phyloP scores from a whole-genome alignment of 2,888 invertebrate genomes.

The Entomobrya multifasciata region DNA sequence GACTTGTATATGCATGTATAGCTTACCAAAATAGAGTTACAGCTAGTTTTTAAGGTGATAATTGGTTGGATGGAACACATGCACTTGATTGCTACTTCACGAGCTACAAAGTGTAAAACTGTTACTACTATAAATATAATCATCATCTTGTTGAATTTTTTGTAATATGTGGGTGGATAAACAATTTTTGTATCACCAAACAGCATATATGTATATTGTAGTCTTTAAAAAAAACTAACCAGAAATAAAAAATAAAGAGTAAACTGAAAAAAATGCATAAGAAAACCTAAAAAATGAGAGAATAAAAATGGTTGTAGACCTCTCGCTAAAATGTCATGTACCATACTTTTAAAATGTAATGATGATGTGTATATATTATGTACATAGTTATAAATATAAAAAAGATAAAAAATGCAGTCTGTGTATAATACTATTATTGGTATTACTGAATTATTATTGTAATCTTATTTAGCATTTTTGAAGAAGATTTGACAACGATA shows the following conservation, averaged over 20 bases:
- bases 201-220: slow-evolving; percentile 14
- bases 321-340: slow-evolving; percentile 32
- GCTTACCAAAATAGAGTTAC: neutral
- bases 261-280: slow-evolving; percentile 8
- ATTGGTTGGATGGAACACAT: slow-evolving; percentile 45
- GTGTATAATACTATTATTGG: slow-evolving; percentile 46
- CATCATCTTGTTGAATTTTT: neutral
- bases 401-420: slow-evolving; percentile 63
- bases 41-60: neutral
- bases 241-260: slow-evolving; percentile 7
- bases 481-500: slow-evolving; percentile 61
- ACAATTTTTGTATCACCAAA: slow-evolving; percentile 21
- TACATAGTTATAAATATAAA: slow-evolving; percentile 32
- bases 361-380: slow-evolving; percentile 10
- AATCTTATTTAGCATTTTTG: slow-evolving; percentile 61
- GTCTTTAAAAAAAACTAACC: slow-evolving; percentile 18
- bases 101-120: slow-evolving; percentile 13
- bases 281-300: neutral
- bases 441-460: slow-evolving; percentile 47
- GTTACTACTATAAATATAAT: neutral
- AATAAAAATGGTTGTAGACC: slow-evolving; percentile 1
- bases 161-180: neutral
- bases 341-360: slow-evolving; percentile 35
- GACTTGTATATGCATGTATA: slow-evolving; percentile 17
- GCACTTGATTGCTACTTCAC: slow-evolving; percentile 5